Evolutionary conservation across 2,888 invertebrate genomes (phyloP), one percentile per base, ranked within the genome.

Genomic region (Diplazon laetatorius): DNA sequence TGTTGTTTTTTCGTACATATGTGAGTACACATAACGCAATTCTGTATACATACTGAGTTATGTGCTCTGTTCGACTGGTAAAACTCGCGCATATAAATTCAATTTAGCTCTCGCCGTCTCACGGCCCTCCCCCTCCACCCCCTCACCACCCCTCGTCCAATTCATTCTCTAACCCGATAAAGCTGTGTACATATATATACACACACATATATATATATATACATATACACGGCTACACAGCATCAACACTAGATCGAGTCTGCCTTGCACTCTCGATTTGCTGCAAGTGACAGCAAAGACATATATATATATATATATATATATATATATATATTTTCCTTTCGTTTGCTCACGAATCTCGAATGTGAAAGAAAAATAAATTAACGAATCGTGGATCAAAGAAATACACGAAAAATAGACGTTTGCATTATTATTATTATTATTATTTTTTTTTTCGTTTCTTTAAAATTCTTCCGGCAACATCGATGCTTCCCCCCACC

Each of bases 1-100:
- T 30, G 46, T 16, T 35, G 14, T 16, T 25, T 16, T 30, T n/a
- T n/a, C n/a, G 35, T 16, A 16, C 55, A 35, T 14, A 35, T 16
- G 55, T 30, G 30, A 6, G 30, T 55, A 16, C 30, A 20, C 0
- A 20, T 30, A 52, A 25, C n/a, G 25, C 52, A n/a, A n/a, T n/a
- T 8, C 52, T 1, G 25, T 25, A 35, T 42, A 39, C 60, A 39
- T 46, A n/a, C n/a, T 66, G 44, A 66, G 73, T 74, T 74, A 35
- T 44, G 66, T 42, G 59, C 42, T 60, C 60, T 52, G 30, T 42
- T 66, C 50, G 66, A 3, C 25, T 66, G 66, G 59, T 59, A 74
- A 66, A 66, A 74, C 65, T 48, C 50, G 50, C 42, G 74, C 60
- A 42, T 74, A 60, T 66, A 66, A 66, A 74, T 74, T 70, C 48